Percentiles rank a stretch among this genome's conserved stretches.
Evolutionary conservation across 2,797 vertebrate genomes (phyloP).

Genomic region (Chelon auratus): DNA sequence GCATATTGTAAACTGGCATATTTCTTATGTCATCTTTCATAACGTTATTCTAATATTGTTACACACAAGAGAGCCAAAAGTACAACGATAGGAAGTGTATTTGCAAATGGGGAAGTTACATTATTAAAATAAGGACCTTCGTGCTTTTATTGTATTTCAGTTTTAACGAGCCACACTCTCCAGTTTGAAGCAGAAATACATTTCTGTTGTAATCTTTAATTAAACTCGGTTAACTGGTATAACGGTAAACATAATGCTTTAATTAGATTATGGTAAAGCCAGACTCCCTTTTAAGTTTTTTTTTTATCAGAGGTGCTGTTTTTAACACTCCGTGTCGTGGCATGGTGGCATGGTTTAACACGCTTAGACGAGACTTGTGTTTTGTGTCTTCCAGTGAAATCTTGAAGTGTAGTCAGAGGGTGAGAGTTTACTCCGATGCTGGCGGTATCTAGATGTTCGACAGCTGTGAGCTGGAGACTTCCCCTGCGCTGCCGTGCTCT

Average conservation of each 20-base stretch:
- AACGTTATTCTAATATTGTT: neutral
- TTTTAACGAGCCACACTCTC: neutral
- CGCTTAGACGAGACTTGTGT: slow-evolving; percentile 48
- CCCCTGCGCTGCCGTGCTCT: slow-evolving; percentile 48
- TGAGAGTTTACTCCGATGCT: slow-evolving; percentile 55
- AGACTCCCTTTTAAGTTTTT: neutral
- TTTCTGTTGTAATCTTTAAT: neutral
- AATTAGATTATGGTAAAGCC: neutral
- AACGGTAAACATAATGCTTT: neutral
- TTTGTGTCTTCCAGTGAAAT: slow-evolving; percentile 71
- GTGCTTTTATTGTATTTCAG: neutral
- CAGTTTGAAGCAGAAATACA: neutral
- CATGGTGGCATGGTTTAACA: slow-evolving; percentile 1
- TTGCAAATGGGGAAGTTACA: neutral
- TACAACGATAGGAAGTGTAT: slow-evolving; percentile 18
- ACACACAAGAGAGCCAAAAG: neutral
- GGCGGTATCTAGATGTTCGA: slow-evolving; percentile 56
- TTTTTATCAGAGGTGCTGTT: neutral
- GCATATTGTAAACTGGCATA: neutral
- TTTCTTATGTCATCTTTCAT: neutral
- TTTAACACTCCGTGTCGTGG: neutral
- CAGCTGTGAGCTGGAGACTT: slow-evolving; percentile 62
- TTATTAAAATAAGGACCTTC: neutral
- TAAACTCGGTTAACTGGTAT: neutral
- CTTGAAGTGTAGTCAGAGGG: slow-evolving; percentile 62